Evolutionary conservation across 1,140 invertebrate species (phyloP).

Genomic region (Eumeta japonica): DNA sequence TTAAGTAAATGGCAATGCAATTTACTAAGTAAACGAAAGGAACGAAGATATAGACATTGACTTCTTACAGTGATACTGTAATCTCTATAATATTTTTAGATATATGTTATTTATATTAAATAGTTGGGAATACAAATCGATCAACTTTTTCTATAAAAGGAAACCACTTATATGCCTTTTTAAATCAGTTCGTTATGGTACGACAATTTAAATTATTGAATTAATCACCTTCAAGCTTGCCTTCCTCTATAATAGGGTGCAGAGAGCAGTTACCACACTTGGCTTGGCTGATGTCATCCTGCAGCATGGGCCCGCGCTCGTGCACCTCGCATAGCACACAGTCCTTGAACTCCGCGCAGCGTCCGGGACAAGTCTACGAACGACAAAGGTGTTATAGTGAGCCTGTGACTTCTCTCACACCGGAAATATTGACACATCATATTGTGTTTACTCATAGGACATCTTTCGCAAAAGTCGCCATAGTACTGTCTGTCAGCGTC

Average conservation of each 20-base stretch:
- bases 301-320: conserved; percentile 65
- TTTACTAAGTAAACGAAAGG: too few relatives aligned
- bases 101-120: too few relatives aligned
- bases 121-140: too few relatives aligned
- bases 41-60: too few relatives aligned
- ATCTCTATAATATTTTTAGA: too few relatives aligned
- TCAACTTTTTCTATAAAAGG: too few relatives aligned
- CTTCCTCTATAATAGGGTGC: conserved; percentile 41
- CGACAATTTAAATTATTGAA: too few relatives aligned
- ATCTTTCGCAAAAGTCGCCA: conserved; percentile 89
- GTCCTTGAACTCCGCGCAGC: conserved; percentile 83
- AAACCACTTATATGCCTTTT: too few relatives aligned
- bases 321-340: conserved; percentile 95
- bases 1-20: too few relatives aligned
- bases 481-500: conserved; percentile 70
- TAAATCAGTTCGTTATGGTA: too few relatives aligned
- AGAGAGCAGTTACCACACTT: conserved; percentile 49
- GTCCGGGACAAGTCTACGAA: conserved; percentile 73
- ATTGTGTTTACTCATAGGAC: conserved; percentile 60
- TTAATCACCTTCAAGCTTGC: conserved; percentile 65
- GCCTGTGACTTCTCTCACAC: not conserved
- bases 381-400: not conserved
- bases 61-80: too few relatives aligned
- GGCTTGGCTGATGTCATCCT: conserved; percentile 46
- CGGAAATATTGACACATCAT: not conserved